phyloP scores from a whole-genome alignment of 1,140 invertebrate species.

The Nomia melanderi region DNA sequence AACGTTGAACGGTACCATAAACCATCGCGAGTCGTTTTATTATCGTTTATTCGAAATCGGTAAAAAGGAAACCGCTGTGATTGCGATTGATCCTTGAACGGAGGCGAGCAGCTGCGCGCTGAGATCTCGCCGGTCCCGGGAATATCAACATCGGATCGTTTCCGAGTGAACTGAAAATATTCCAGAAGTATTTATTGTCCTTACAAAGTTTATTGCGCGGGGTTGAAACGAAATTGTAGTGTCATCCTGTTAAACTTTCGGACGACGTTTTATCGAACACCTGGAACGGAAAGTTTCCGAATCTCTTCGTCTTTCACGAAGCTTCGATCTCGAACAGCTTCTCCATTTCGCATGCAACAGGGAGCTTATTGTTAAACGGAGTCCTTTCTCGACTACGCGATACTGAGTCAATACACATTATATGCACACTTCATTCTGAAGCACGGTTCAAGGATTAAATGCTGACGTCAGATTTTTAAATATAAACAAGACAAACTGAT shows the following conservation, averaged over 20 bases:
- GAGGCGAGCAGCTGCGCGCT: background rate
- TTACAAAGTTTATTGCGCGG: background rate
- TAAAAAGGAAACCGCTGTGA: background rate
- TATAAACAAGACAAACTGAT: no score
- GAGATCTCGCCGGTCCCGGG: background rate
- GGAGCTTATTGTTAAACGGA: background rate
- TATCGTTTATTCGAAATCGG: background rate
- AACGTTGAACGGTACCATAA: background rate
- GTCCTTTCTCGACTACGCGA: background rate
- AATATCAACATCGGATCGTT: no score
- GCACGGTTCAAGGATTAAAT: background rate
- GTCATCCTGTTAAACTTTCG: background rate
- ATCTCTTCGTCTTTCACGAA: background rate
- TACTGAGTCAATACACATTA: background rate
- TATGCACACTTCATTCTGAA: no score
- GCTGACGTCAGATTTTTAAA: background rate
- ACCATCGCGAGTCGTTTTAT: background rate
- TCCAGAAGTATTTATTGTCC: no score
- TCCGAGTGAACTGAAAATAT: background rate
- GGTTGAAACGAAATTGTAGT: background rate
- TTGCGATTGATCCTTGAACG: background rate
- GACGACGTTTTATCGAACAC: background rate
- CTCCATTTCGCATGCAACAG: background rate
- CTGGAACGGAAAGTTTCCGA: background rate
- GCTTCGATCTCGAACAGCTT: background rate